Percentiles rank a stretch among this genome's conserved stretches.
These are phyloP conservation scores for Chaitophorus viminalis DNA, from an alignment of 2,888 invertebrate genomes.

Conservation along the genomic window DNA sequence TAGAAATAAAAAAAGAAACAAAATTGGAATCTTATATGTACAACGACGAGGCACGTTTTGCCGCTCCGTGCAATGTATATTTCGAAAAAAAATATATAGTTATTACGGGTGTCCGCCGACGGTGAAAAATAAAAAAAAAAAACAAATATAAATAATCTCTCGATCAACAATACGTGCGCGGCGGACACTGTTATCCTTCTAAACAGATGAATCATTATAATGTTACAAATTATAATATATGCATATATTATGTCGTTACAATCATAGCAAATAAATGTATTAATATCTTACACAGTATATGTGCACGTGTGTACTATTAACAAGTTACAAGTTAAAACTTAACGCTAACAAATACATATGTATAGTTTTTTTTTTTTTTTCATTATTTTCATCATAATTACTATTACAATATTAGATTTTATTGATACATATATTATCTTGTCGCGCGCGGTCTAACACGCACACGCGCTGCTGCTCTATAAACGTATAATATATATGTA, in stretches of 20 bases:
- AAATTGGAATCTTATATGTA: conserved; percentile 37
- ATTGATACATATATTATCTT: too few relatives aligned
- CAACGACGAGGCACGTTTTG: conserved; percentile 14
- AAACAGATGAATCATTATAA: background rate
- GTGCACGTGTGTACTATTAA: background rate
- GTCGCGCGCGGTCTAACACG: conserved; percentile 13
- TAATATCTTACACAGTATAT: conserved; percentile 2
- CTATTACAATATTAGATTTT: background rate
- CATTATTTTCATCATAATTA: background rate
- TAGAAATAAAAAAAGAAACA: conserved; percentile 20
- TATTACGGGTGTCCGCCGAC: background rate
- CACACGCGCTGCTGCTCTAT: background rate
- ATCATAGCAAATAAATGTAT: background rate
- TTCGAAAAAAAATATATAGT: background rate
- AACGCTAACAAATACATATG: conserved; percentile 39
- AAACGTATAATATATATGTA: too few relatives aligned
- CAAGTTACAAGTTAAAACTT: conserved; percentile 27
- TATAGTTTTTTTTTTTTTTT: background rate
- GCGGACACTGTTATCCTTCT: background rate
- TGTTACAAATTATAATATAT: background rate
- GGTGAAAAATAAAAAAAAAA: background rate
- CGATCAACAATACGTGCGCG: background rate
- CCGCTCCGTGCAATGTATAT: background rate
- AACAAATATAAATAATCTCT: background rate
- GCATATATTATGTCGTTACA: background rate